These are phyloP conservation scores for Onychostoma macrolepis DNA, from an alignment of 2,113 vertebrate species.

Conservation along the genomic window DNA sequence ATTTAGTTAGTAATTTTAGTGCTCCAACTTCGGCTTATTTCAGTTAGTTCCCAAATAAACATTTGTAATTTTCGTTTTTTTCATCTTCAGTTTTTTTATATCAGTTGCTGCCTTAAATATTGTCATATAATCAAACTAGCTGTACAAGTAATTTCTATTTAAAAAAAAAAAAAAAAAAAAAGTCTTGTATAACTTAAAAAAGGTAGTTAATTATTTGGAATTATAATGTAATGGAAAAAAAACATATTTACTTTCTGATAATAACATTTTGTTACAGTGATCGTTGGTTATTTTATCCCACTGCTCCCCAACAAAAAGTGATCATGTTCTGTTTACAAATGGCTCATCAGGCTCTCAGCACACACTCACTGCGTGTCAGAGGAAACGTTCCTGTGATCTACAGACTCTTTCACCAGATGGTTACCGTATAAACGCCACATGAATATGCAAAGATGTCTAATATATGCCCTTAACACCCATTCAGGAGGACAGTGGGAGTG, in stretches of 20 bases:
- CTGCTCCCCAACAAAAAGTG: background rate
- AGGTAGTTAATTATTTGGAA: too few relatives aligned
- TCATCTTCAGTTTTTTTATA: too few relatives aligned
- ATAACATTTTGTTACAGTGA: background rate
- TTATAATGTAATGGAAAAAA: too few relatives aligned
- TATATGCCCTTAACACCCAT: constrained; percentile 28
- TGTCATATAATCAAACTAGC: too few relatives aligned
- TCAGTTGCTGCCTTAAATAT: too few relatives aligned
- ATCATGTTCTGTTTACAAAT: background rate
- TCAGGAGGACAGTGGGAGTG: constrained; percentile 35
- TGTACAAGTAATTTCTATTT: too few relatives aligned
- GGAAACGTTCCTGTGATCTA: constrained; percentile 45
- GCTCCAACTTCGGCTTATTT: too few relatives aligned
- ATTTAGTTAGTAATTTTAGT: too few relatives aligned
- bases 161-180: too few relatives aligned
- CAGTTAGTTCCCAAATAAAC: too few relatives aligned
- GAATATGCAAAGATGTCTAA: constrained; percentile 50
- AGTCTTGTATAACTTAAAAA: too few relatives aligned
- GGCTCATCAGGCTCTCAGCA: background rate
- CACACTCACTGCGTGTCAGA: constrained; percentile 1
- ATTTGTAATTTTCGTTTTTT: too few relatives aligned
- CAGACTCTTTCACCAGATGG: constrained; percentile 53
- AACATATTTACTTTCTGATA: background rate
- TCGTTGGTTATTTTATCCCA: background rate
- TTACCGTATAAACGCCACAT: constrained; percentile 45